Evolutionary conservation across 2,113 vertebrate genomes (phyloP), one percentile per base, ranked within the genome.

Genomic region (Heterochromis multidens): DNA sequence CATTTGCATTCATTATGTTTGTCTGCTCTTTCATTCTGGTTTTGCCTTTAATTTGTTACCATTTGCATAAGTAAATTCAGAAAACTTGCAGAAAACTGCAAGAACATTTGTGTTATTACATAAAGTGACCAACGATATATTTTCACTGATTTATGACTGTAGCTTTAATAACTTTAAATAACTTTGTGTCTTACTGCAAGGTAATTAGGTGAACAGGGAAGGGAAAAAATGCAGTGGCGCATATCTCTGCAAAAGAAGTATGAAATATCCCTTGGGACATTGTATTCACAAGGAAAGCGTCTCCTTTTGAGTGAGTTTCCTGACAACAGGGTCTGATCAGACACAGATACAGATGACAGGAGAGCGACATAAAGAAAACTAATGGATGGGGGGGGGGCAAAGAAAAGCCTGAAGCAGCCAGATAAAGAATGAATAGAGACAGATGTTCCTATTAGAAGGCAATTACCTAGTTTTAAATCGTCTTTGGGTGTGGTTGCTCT

Each of bases 391-490:
- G 31, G 14, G 43, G 40, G 61, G 80, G 65, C 77, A 89, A 83
- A 86, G 80, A 62, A 77, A 78, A 77, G 82, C 56, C 27, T 83
- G 37, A 86, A 65, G 65, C 33, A 57, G 37, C 19, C 13, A 85
- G 83, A 91, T 90, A 86, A 85, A 70, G 43, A 85, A 76, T 67
- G 78, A 86, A 92, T 65, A 62, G 61, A 83, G 74, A 81, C 17
- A 16, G 61, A 89, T 63, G 58, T 54, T 85, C 27, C 80, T 56
- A 86, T 91, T 91, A 91, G 81, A 5, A 40, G 78, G 85, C 82
- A 81, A 82, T 76, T 88, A 85, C 14, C 11, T 19, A 14, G 27
- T 74, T 91, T 84, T n/a, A 85, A 80, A 77, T 77, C 19, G 37
- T 92, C 57, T 89, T 80, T 49, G 21, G 21, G 17, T 59, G 33